phyloP scores from a whole-genome alignment of 2,113 vertebrate species.

The Clarias batrachus region DNA sequence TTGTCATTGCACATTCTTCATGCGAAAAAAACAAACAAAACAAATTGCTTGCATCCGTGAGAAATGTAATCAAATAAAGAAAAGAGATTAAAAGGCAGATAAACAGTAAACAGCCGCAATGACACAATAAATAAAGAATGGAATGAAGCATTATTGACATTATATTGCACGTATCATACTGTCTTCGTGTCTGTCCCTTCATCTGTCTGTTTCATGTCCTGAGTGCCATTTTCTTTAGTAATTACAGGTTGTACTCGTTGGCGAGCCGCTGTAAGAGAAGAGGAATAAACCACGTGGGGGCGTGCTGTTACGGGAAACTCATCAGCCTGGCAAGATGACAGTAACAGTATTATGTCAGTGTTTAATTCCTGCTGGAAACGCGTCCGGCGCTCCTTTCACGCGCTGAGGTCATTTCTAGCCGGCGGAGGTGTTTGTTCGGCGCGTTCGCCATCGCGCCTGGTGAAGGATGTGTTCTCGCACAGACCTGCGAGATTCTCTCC shows the following conservation, averaged over 20 bases:
- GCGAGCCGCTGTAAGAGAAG: background rate
- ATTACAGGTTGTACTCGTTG: no score
- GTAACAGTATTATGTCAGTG: background rate
- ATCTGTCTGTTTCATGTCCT: no score
- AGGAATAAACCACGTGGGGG: background rate
- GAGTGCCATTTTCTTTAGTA: background rate
- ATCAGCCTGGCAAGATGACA: background rate
- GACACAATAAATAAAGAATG: no score
- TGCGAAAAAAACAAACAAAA: no score
- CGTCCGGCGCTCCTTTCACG: background rate
- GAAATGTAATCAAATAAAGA: no score
- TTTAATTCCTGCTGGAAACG: background rate
- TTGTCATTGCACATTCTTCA: no score
- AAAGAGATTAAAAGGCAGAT: no score
- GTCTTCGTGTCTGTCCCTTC: no score
- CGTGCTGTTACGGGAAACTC: background rate
- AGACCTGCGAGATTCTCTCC: background rate
- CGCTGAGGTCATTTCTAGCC: background rate
- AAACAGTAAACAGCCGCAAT: no score
- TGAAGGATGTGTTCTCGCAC: conserved; percentile 23
- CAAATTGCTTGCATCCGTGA: no score
- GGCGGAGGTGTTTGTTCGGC: conserved; percentile 1
- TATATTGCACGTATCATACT: no score
- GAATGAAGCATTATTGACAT: no score
- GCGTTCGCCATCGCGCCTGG: background rate